Evolutionary conservation across 2,113 vertebrate species (phyloP).

Genomic region (Etheostoma cragini): DNA sequence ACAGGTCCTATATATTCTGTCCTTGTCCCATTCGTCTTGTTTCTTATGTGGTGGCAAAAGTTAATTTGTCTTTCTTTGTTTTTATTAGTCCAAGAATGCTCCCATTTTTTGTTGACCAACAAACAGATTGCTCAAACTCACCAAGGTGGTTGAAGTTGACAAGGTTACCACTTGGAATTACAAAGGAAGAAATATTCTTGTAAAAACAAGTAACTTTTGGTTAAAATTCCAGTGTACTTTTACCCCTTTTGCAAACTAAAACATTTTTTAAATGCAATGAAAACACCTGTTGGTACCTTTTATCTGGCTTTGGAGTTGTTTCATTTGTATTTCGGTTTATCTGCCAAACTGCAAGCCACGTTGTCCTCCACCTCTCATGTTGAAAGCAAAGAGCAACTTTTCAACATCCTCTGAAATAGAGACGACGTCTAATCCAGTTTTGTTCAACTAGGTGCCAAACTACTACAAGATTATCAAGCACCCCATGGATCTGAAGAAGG

Average conservation of each 20-base stretch:
- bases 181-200: neutral
- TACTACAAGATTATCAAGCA: slow-evolving; percentile 99
- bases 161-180: neutral
- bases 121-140: neutral
- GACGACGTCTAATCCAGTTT: neutral
- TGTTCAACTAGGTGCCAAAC: slow-evolving; percentile 91
- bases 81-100: neutral
- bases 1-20: neutral
- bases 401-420: neutral
- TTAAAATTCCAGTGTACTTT: neutral
- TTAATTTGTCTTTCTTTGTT: neutral
- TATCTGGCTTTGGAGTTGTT: no score
- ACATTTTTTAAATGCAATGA: neutral
- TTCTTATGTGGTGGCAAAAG: neutral
- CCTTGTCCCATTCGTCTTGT: neutral
- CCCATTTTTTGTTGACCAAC: no score
- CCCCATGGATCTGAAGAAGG: slow-evolving; percentile 96
- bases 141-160: neutral
- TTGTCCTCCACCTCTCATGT: neutral
- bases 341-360: neutral
- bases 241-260: neutral
- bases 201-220: neutral
- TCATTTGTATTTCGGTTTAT: neutral
- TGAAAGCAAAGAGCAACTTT: neutral
- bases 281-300: neutral